These are phyloP conservation scores for Strigamia maritima DNA, from an alignment of 2,888 invertebrate genomes.

Conservation along the genomic window DNA sequence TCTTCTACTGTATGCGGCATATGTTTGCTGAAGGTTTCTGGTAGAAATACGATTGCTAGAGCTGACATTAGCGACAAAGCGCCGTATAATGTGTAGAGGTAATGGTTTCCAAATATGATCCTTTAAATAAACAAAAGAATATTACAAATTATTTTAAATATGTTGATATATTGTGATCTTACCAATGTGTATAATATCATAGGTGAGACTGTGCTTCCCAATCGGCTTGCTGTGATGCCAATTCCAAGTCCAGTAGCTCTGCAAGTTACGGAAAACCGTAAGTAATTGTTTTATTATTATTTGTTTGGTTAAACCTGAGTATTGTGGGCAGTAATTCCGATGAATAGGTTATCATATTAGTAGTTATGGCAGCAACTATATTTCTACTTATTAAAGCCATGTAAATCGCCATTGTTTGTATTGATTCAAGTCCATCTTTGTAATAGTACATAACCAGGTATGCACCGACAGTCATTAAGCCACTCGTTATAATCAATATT, in stretches of 20 bases:
- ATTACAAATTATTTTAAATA: background rate
- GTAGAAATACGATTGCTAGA: background rate
- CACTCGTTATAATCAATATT: background rate
- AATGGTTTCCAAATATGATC: background rate
- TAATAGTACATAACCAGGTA: background rate
- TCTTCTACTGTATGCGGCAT: background rate
- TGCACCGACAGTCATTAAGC: background rate
- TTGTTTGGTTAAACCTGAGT: background rate
- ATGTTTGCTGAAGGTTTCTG: background rate
- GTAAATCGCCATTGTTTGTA: background rate
- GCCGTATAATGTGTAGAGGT: background rate
- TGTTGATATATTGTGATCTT: background rate
- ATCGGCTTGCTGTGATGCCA: background rate
- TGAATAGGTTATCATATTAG: background rate
- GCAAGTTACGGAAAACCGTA: too few relatives aligned
- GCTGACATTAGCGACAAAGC: background rate
- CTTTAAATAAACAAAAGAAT: background rate
- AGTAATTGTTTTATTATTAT: too few relatives aligned
- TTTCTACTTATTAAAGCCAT: slow-evolving; percentile 8
- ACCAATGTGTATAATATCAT: slow-evolving; percentile 7
- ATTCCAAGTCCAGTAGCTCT: slow-evolving; percentile 13
- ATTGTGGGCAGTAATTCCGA: slow-evolving; percentile 3
- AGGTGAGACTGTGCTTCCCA: background rate
- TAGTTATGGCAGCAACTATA: background rate
- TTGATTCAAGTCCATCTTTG: background rate